These are phyloP conservation scores for Drosophila setosimentum DNA, from an alignment of 2,888 invertebrate species.

Conservation along the genomic window DNA sequence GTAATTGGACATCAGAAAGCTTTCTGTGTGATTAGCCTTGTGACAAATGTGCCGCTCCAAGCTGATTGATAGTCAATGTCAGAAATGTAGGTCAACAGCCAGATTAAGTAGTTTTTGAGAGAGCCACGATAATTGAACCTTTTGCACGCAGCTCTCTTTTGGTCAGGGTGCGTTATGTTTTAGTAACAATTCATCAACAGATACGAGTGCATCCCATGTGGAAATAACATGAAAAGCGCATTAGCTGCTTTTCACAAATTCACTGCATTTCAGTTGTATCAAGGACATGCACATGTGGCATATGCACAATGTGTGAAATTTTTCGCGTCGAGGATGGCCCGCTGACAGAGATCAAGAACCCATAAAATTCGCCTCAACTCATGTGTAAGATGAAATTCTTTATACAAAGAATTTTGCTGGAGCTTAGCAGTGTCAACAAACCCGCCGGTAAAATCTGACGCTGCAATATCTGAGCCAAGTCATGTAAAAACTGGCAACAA, in stretches of 20 bases:
- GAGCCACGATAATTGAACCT: constrained; percentile 12
- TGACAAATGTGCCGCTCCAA: constrained; percentile 44
- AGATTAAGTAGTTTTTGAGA: not conserved
- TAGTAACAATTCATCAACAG: not conserved
- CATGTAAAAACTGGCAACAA: constrained; percentile 71
- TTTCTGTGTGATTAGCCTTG: constrained; percentile 61
- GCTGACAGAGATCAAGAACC: constrained; percentile 14
- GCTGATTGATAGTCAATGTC: constrained; percentile 66
- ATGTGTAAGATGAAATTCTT: constrained; percentile 46
- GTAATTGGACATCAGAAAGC: constrained; percentile 53
- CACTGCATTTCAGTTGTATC: constrained; percentile 9
- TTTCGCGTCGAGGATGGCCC: constrained; percentile 12
- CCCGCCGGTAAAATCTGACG: constrained; percentile 9
- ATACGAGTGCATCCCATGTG: constrained; percentile 4
- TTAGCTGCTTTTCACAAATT: constrained; percentile 42
- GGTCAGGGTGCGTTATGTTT: not conserved
- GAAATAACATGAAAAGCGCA: constrained; percentile 39
- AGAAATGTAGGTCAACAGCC: not conserved
- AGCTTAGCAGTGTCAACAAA: constrained; percentile 47
- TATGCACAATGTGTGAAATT: constrained; percentile 23
- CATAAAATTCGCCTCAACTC: constrained; percentile 23
- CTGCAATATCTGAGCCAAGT: constrained; percentile 49
- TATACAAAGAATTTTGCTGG: constrained; percentile 37
- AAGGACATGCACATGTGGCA: constrained; percentile 15
- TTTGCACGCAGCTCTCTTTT: constrained; percentile 4